Base-by-base conservation (phyloP, 2,797 vertebrate genomes). In the Coreius guichenoti region DNA sequence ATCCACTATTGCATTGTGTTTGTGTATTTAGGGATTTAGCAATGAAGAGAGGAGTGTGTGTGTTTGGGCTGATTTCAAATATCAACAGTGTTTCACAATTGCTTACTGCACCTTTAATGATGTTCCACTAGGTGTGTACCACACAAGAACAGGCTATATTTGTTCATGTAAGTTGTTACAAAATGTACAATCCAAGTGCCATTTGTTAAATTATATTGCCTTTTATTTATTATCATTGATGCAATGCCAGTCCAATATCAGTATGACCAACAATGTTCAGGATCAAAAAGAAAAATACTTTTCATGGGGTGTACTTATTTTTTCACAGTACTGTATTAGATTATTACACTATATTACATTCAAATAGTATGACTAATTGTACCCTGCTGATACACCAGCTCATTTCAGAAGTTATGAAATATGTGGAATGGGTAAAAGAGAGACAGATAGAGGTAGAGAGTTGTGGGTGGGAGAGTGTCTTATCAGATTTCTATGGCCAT, bases 401-500 rank as follows among this genome's bases (percentile, higher is more conserved):
- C 33, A 72, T 81, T 39, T 81, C 1, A 72, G 16, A 58, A 0
- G 2, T 31, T 82, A 61, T 72, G 17, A 69, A 56, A 81, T 45
- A 29, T 54, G 65, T 3, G 65, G 11, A 33, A 54, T 19, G 49
- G 23, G 68, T 31, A 31, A 31, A 72, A 87, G 75, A 81, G 68
- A 67, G 49, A 67, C 61, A 56, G 72, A 84, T 80, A 86, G 85
- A 58, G 17, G 75, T 36, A 58, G 17, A 21, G 68, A 81, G 39
- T 26, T 72, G n/a, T 45, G 68, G 68, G 51, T 43, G 19, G 69
- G 54, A 82, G 23, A n/a, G 39, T 74, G 39, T 63, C 39, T 63
- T 61, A 17, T 91, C 90, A 86, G 80, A 90, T 93, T 91, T 88
- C 86, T 89, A 69, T 84, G 58, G 83, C 69, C 89, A 91, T 89